Conservation (phyloP, 2,113 vertebrate genomes). For the Tragelaphus strepsiceros region DNA sequence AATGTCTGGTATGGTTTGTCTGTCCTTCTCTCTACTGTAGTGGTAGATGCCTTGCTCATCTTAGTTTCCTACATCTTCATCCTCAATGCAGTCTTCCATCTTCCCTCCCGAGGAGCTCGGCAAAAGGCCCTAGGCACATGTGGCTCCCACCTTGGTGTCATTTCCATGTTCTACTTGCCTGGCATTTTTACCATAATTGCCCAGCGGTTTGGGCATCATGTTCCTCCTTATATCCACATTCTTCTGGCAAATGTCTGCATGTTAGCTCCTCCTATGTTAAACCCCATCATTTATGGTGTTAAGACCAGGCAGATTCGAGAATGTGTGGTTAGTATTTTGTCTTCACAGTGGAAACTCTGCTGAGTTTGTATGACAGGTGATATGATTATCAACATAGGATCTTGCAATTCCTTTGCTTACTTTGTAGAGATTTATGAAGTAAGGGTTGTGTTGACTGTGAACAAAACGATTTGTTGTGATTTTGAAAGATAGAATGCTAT, state of each 20-base stretch:
- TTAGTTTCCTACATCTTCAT: constrained; percentile 25
- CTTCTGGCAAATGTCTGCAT: constrained; percentile 37
- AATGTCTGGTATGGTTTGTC: constrained; percentile 19
- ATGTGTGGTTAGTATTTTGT: not conserved
- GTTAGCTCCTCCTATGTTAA: constrained; percentile 20
- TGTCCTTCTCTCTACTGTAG: not conserved
- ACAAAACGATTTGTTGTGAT: not conserved
- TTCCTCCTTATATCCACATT: constrained; percentile 17
- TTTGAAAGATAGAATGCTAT: not conserved
- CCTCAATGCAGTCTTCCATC: not conserved
- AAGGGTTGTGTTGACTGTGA: not conserved
- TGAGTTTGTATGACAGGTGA: not conserved
- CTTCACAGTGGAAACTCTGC: not conserved
- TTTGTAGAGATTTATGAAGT: not conserved
- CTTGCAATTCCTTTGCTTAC: not conserved
- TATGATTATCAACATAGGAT: not conserved
- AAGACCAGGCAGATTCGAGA: constrained; percentile 14
- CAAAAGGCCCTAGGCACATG: constrained; percentile 35
- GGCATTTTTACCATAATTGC: constrained; percentile 26
- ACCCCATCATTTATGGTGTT: constrained; percentile 34
- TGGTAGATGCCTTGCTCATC: not conserved
- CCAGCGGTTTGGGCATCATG: not conserved
- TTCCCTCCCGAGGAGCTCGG: not conserved
- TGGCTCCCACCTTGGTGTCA: constrained; percentile 12
- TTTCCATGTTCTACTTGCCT: constrained; percentile 40